Conservation (phyloP, 2,888 invertebrate genomes). For the Panorpa germanica region DNA sequence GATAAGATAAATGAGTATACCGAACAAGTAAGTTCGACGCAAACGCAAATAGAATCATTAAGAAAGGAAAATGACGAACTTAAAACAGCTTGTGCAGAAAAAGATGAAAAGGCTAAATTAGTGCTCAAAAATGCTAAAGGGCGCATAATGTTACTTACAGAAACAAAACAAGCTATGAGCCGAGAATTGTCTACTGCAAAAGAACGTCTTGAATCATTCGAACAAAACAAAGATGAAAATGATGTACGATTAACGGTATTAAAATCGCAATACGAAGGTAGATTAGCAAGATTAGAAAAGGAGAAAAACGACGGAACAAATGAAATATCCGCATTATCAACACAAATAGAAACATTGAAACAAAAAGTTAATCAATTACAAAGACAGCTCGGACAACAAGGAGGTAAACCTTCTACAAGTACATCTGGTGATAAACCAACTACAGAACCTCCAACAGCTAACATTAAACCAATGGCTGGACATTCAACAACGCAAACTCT, state of each 20-base stretch:
- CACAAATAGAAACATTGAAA: constrained; percentile 49
- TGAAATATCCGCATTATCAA: constrained; percentile 28
- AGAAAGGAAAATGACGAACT: constrained; percentile 27
- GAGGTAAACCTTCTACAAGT: constrained; percentile 47
- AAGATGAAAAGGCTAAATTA: constrained; percentile 43
- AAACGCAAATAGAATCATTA: constrained; percentile 32
- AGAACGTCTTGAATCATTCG: constrained; percentile 27
- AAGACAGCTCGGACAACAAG: constrained; percentile 38
- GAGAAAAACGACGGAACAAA: constrained; percentile 44
- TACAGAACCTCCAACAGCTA: constrained; percentile 59
- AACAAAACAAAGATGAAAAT: constrained; percentile 34
- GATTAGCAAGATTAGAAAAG: constrained; percentile 49
- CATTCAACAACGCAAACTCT: constrained; percentile 23
- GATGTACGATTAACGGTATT: constrained; percentile 36
- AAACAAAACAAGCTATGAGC: constrained; percentile 39
- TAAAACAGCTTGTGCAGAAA: constrained; percentile 33
- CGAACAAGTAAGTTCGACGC: constrained; percentile 22
- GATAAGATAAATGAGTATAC: constrained; percentile 27
- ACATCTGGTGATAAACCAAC: constrained; percentile 41
- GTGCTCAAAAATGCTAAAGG: constrained; percentile 56
- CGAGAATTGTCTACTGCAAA: constrained; percentile 36
- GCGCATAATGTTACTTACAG: constrained; percentile 51
- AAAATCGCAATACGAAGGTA: constrained; percentile 50
- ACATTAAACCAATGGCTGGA: constrained; percentile 88
- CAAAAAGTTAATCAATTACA: constrained; percentile 51